Evolutionary conservation across 2,888 invertebrate species (phyloP), one percentile per base, ranked within the genome.

Genomic region (Drosophila kanekoi): DNA sequence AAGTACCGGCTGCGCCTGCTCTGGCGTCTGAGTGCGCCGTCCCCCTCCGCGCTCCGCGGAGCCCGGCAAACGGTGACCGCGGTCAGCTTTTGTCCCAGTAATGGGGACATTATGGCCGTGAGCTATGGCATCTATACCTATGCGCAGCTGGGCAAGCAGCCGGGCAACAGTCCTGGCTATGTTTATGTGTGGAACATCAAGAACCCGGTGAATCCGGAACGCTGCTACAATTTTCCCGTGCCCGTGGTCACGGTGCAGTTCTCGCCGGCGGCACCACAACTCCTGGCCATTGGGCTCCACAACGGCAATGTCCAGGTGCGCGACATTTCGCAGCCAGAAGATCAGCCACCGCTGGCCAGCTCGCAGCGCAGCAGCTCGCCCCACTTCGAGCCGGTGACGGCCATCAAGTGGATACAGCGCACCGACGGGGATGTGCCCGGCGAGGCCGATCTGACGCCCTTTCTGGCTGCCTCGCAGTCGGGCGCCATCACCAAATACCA

Each of bases 181-280:
- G 93, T 97, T 1, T 94, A 95, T 77, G 91, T 97, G 62, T 97
- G 97, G 97, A 96, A 95, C 83, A 95, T 95, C 1, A 96, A 97
- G 91, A 97, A 97, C 91, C 96, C 96, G 0, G 94, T 94, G 13
- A 94, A 95, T 86, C 97, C 97, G 0, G 97, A 96, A 90, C 93
- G 96, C 68, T 88, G 93, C 6, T 96, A 95, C 82, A 81, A 91
- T 4, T 96, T 96, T 83, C 88, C 93, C 0, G 93, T 94, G 48
- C 94, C 96, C 0, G 94, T 96, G 0, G 95, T 96, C 0, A 93
- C 95, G 0, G 91, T 97, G 0, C 93, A 94, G 43, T 97, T 97
- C 93, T 96, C 96, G 0, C 93, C 92, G 0, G 93, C 92, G 43
- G 94, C 94, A 62, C 95, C 97, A 0, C 96, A 96, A 90, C 93